Evolutionary conservation across 2,113 vertebrate genomes (phyloP).

Genomic region (Murina feae): DNA sequence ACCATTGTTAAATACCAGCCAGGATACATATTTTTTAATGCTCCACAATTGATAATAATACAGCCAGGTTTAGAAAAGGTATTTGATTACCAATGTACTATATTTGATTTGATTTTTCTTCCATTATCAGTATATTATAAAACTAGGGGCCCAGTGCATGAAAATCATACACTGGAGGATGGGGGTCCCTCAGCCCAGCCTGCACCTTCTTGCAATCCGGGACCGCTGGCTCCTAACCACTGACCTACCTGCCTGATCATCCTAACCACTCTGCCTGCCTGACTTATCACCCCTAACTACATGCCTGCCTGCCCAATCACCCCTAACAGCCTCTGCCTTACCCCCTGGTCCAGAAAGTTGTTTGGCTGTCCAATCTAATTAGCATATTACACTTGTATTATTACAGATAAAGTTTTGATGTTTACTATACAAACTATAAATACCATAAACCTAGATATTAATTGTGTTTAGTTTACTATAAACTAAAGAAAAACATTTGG

Average conservation of each 20-base stretch:
- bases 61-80: background rate
- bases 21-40: background rate
- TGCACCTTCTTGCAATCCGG: too few species aligned
- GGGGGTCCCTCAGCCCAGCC: too few species aligned
- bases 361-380: too few species aligned
- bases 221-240: too few species aligned
- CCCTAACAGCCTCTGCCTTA: too few species aligned
- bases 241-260: too few species aligned
- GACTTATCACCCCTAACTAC: too few species aligned
- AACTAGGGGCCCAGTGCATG: too few species aligned
- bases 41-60: background rate
- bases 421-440: background rate
- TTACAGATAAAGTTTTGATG: background rate
- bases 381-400: background rate
- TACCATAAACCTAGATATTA: background rate
- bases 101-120: background rate
- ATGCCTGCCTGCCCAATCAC: too few species aligned
- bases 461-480: background rate
- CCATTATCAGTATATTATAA: background rate
- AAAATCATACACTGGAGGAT: too few species aligned
- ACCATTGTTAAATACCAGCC: too few species aligned
- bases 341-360: fast-evolving
- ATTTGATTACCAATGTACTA: background rate
- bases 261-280: too few species aligned
- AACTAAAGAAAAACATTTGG: background rate